Evolutionary conservation across 2,113 vertebrate genomes (phyloP).

Genomic region (Lampris incognitus): DNA sequence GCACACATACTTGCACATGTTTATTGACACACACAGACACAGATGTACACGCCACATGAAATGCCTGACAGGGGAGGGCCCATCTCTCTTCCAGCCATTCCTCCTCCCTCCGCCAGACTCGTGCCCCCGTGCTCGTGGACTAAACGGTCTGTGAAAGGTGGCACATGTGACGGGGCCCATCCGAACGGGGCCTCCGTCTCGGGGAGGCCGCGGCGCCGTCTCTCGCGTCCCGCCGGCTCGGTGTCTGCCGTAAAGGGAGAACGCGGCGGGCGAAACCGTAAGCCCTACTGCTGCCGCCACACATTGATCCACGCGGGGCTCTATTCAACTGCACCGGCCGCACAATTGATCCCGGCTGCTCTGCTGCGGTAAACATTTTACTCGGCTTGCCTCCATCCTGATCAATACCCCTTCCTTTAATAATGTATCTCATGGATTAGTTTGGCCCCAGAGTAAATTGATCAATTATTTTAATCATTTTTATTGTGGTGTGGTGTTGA

Average conservation of each 20-base stretch:
- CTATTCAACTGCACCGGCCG: slow-evolving; percentile 76
- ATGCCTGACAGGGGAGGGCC: background rate
- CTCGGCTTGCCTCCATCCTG: slow-evolving; percentile 73
- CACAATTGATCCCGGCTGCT: slow-evolving; percentile 79
- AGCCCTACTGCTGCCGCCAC: slow-evolving; percentile 67
- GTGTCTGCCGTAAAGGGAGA: slow-evolving; percentile 62
- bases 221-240: slow-evolving; percentile 37
- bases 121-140: background rate
- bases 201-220: slow-evolving; percentile 24
- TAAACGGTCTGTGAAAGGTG: background rate
- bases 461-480: slow-evolving; percentile 84
- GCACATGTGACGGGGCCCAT: slow-evolving; percentile 34
- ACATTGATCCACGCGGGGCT: slow-evolving; percentile 73
- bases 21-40: background rate
- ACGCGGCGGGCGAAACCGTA: slow-evolving; percentile 71
- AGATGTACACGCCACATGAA: background rate
- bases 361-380: slow-evolving; percentile 84
- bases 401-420: slow-evolving; percentile 85
- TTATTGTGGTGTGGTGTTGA: slow-evolving; percentile 57
- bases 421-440: slow-evolving; percentile 86
- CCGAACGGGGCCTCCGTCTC: slow-evolving; percentile 37
- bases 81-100: background rate
- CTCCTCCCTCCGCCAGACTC: background rate
- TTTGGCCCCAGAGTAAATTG: slow-evolving; percentile 83
- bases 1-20: background rate